These are phyloP conservation scores for Dendrolimus houi DNA, from an alignment of 2,888 invertebrate species.

Conservation along the genomic window DNA sequence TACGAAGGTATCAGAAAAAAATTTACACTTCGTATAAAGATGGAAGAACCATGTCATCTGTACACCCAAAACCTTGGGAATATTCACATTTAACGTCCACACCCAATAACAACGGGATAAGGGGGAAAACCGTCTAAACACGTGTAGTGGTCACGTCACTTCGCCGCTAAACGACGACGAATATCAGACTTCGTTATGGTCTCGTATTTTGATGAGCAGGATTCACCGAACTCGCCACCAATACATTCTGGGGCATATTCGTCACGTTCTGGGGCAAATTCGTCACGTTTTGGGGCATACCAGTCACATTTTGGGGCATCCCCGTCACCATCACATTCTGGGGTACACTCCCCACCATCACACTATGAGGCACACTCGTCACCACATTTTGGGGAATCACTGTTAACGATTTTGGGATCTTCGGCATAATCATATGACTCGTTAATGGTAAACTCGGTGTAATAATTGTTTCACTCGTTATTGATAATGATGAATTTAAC, in stretches of 20 bases:
- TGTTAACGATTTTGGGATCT: conserved; percentile 88
- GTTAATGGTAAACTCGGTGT: conserved; percentile 33
- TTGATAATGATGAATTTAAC: conserved; percentile 45
- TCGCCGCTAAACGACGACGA: conserved; percentile 46
- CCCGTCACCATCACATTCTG: conserved; percentile 74
- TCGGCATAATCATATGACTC: conserved; percentile 77
- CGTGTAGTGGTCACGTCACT: conserved; percentile 17
- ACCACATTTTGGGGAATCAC: conserved; percentile 81
- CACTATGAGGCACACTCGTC: conserved; percentile 16
- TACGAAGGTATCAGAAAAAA: no score
- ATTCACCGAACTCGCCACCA: conserved; percentile 11
- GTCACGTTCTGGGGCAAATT: conserved; percentile 17
- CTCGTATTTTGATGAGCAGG: conserved; percentile 20
- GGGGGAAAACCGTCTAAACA: background rate
- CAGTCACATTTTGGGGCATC: conserved; percentile 77
- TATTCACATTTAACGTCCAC: conserved; percentile 3
- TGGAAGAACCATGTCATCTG: background rate
- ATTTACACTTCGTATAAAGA: no score
- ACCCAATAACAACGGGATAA: background rate
- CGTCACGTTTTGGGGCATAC: conserved; percentile 8
- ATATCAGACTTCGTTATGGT: conserved; percentile 59
- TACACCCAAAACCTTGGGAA: background rate
- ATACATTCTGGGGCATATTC: conserved; percentile 1
- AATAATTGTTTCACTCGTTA: conserved; percentile 43
- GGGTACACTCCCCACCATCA: conserved; percentile 12